Percentiles rank a stretch among this genome's conserved stretches.
Evolutionary conservation across 2,797 vertebrate species (phyloP).

Genomic region (Kryptolebias ocellatus): DNA sequence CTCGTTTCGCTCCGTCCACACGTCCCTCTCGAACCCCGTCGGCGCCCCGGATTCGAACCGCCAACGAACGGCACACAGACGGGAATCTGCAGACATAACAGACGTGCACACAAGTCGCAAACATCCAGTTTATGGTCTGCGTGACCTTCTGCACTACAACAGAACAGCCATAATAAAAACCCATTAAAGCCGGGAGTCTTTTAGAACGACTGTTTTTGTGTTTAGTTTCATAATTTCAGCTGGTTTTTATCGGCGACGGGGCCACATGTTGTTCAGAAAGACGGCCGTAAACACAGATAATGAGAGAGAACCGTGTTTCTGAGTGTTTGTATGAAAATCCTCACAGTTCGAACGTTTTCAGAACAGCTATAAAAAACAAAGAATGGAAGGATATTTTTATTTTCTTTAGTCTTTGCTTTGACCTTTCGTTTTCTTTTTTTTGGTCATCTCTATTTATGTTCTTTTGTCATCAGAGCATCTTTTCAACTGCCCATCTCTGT

Average conservation of each 20-base stretch:
- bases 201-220: constrained; percentile 18
- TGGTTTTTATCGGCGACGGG: constrained; percentile 36
- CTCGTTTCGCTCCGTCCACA: too few relatives aligned
- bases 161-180: constrained; percentile 34
- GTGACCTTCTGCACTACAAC: constrained; percentile 36
- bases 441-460: too few relatives aligned
- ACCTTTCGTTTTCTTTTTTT: neutral
- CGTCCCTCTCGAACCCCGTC: too few relatives aligned
- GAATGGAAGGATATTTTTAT: neutral
- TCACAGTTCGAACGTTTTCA: neutral
- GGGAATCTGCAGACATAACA: too few relatives aligned
- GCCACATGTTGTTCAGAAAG: neutral
- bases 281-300: constrained; percentile 44
- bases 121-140: constrained; percentile 39
- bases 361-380: neutral
- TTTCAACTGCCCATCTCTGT: neutral
- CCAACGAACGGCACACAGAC: too few relatives aligned
- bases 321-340: neutral
- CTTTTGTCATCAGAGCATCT: constrained; percentile 2
- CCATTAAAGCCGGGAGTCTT: constrained; percentile 13
- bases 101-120: too few relatives aligned
- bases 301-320: neutral
- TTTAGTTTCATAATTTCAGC: constrained; percentile 16
- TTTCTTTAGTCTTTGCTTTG: too few relatives aligned
- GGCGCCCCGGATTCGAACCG: too few relatives aligned